Conservation (phyloP, 2,888 invertebrate species). For the Eupithecia inturbata region DNA sequence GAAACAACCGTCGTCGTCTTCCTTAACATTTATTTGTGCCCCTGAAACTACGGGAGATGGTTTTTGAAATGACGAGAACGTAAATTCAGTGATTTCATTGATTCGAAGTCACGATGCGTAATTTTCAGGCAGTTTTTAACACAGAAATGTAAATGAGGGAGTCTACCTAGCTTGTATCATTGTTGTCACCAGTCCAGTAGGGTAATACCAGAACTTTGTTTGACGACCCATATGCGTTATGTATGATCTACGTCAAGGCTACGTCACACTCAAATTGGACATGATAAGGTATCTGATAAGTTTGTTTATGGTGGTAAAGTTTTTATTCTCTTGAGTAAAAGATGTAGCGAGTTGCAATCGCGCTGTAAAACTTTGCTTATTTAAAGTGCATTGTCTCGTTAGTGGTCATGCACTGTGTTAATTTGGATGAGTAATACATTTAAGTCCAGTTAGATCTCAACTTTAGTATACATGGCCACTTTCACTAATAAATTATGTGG, state of each 20-base stretch:
- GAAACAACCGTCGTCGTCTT: slow-evolving; percentile 23
- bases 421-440: slow-evolving; percentile 24
- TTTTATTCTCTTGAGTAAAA: not conserved
- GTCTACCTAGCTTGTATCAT: not conserved
- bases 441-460: slow-evolving; percentile 15
- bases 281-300: slow-evolving; percentile 39
- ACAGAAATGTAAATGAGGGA: slow-evolving; percentile 2
- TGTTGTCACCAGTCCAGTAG: slow-evolving; percentile 12
- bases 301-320: slow-evolving; percentile 20
- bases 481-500: slow-evolving; percentile 4
- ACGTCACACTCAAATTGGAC: slow-evolving; percentile 37
- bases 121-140: slow-evolving; percentile 3
- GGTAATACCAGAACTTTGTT: slow-evolving; percentile 21
- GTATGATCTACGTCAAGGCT: slow-evolving; percentile 33
- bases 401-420: slow-evolving; percentile 19
- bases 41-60: slow-evolving; percentile 5
- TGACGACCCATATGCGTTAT: slow-evolving; percentile 13
- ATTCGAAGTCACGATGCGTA: slow-evolving; percentile 5
- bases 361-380: not conserved
- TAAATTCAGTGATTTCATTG: slow-evolving; percentile 19
- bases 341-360: not conserved
- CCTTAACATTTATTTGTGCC: slow-evolving; percentile 30
- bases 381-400: slow-evolving; percentile 9
- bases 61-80: slow-evolving; percentile 20
- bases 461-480: not conserved